phyloP scores from a whole-genome alignment of 2,888 invertebrate genomes.

The Rhamnusium bicolor region DNA sequence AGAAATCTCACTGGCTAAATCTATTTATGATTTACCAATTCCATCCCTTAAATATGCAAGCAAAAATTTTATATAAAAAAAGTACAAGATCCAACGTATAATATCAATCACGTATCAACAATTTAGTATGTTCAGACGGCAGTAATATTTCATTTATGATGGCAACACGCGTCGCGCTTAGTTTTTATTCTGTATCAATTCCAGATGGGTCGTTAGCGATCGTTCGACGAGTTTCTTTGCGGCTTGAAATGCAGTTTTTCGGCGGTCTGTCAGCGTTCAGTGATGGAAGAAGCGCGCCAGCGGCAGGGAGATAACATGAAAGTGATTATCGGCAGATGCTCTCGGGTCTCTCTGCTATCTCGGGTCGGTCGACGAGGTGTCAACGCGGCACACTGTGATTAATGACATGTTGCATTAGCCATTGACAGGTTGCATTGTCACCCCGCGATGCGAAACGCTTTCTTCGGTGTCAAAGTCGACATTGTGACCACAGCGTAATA shows the following conservation, averaged over 20 bases:
- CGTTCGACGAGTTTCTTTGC: conserved; percentile 48
- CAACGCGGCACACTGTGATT: conserved; percentile 66
- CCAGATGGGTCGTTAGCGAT: conserved; percentile 56
- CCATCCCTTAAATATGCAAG: background rate
- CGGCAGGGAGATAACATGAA: conserved; percentile 65
- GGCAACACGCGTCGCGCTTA: conserved; percentile 54
- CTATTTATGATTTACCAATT: conserved; percentile 1
- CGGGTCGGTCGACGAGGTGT: conserved; percentile 63
- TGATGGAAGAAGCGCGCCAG: conserved; percentile 44
- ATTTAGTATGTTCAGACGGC: conserved; percentile 43
- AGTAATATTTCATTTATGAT: conserved; percentile 58
- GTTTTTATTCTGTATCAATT: conserved; percentile 57
- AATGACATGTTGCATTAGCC: conserved; percentile 69
- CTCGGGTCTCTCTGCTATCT: conserved; percentile 59
- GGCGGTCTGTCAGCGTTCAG: conserved; percentile 61
- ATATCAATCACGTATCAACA: conserved; percentile 48
- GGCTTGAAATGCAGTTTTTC: conserved; percentile 61
- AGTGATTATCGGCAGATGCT: conserved; percentile 69
- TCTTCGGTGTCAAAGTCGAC: conserved; percentile 11
- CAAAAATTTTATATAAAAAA: conserved; percentile 13
- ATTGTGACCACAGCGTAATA: background rate
- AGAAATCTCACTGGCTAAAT: background rate
- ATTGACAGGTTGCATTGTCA: conserved; percentile 69
- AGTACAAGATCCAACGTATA: conserved; percentile 15
- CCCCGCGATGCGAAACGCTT: conserved; percentile 42